Evolutionary conservation across 2,797 vertebrate species (phyloP), one percentile per base, ranked within the genome.

Genomic region (Pelochelys cantorii): DNA sequence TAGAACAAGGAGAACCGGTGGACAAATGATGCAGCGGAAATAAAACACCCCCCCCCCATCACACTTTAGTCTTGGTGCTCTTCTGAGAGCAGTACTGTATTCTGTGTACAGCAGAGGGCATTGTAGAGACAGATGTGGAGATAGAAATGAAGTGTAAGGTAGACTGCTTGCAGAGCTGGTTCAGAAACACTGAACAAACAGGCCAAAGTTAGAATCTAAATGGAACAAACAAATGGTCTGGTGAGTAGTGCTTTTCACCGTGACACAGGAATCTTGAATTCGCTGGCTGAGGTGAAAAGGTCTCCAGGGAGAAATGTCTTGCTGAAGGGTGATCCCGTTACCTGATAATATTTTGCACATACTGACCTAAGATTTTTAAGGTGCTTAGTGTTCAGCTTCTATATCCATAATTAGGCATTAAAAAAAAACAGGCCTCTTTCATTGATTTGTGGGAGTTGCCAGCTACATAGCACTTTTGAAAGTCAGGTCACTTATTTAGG

Each of bases 71-170:
- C 3, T n/a, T n/a, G 14, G 71, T 11, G 54, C 42, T 92, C 12
- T 90, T 96, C 81, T 90, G 81, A 77, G 79, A 81, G 53, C 0
- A 9, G 78, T 31, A 20, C 83, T 81, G 62, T 94, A 79, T 86
- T 87, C 54, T 88, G 84, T 0, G 3, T 86, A 87, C 96, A 94
- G 93, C 90, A 96, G 95, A 96, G 94, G 95, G 94, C 95, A 94
- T 85, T 89, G 88, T 90, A 96, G 96, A 96, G 79, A 90, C 56
- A 83, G 34, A 11, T n/a, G 29, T 94, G 83, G 55, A 91, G 92
- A 79, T 87, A 34, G 89, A 92, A 92, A 74, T 56, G 55, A 79
- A 23, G 27, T n/a, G 3, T 84, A 59, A 17, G 34, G 83, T 59
- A 83, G 53, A 57, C 52, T 81, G 12, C 57, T 83, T 60, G 85